Conservation (phyloP, 2,888 invertebrate genomes). For the Brassicogethes aeneus region DNA sequence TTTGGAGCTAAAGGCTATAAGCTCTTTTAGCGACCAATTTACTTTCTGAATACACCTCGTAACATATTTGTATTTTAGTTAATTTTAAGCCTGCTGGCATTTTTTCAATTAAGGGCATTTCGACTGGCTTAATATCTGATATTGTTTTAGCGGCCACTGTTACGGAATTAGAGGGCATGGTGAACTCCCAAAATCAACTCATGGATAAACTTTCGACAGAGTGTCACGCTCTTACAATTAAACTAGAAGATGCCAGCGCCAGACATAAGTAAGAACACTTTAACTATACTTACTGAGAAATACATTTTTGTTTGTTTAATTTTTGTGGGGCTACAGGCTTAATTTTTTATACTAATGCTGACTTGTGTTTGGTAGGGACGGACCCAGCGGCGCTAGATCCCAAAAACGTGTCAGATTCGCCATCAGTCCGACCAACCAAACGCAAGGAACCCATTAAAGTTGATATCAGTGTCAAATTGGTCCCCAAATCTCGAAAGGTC, state of each 20-base stretch:
- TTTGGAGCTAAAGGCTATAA: no score
- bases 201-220: constrained; percentile 86
- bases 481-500: constrained; percentile 51
- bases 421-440: constrained; percentile 40
- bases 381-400: constrained; percentile 28
- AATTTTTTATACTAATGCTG: constrained; percentile 1
- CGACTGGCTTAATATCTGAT: no score
- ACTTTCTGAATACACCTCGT: no score
- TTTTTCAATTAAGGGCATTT: no score
- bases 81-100: no score
- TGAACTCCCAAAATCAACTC: constrained; percentile 86
- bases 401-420: constrained; percentile 42
- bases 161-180: constrained; percentile 81
- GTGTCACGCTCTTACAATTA: constrained; percentile 81
- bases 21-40: no score
- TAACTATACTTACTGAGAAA: constrained; percentile 1
- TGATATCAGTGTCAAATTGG: constrained; percentile 67
- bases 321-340: background rate
- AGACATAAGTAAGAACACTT: constrained; percentile 71
- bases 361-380: constrained; percentile 41
- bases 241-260: constrained; percentile 80
- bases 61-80: no score
- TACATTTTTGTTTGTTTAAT: background rate
- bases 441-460: constrained; percentile 66
- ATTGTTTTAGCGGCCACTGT: constrained; percentile 74